Evolutionary conservation across 2,113 vertebrate genomes (phyloP).

Genomic region (Ondatra zibethicus): DNA sequence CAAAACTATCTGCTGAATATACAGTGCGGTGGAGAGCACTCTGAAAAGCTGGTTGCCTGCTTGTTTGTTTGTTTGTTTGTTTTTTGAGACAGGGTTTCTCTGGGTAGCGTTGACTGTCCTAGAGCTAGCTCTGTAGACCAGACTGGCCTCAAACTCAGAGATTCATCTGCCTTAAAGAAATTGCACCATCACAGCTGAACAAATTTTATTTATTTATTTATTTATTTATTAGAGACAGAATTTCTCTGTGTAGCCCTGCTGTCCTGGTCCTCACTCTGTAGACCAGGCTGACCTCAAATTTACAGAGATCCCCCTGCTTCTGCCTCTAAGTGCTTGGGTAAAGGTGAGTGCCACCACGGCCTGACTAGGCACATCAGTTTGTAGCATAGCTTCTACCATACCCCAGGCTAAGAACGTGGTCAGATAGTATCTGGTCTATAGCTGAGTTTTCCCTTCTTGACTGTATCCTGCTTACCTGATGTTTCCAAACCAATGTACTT

Average conservation of each 20-base stretch:
- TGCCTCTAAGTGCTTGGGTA: not conserved
- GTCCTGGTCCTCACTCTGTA: not conserved
- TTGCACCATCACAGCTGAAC: no score
- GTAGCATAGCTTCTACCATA: not conserved
- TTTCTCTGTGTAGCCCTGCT: not conserved
- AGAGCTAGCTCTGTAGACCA: no score
- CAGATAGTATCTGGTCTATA: no score
- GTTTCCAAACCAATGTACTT: not conserved
- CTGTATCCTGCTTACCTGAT: not conserved
- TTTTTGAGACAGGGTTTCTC: not conserved
- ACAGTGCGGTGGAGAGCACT: no score
- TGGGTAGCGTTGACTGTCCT: not conserved
- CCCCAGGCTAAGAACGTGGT: not conserved
- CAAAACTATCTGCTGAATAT: no score
- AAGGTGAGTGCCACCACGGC: no score
- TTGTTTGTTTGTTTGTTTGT: no score
- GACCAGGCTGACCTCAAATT: not conserved
- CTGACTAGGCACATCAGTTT: not conserved
- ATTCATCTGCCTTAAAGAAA: not conserved
- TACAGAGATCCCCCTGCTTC: not conserved
- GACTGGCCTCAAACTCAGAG: not conserved
- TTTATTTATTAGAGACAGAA: not conserved
- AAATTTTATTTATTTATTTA: not conserved
- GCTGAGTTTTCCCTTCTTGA: not conserved
- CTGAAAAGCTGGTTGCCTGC: no score